These are phyloP conservation scores for Atta colombica DNA, from an alignment of 1,140 invertebrate species.

Conservation along the genomic window DNA sequence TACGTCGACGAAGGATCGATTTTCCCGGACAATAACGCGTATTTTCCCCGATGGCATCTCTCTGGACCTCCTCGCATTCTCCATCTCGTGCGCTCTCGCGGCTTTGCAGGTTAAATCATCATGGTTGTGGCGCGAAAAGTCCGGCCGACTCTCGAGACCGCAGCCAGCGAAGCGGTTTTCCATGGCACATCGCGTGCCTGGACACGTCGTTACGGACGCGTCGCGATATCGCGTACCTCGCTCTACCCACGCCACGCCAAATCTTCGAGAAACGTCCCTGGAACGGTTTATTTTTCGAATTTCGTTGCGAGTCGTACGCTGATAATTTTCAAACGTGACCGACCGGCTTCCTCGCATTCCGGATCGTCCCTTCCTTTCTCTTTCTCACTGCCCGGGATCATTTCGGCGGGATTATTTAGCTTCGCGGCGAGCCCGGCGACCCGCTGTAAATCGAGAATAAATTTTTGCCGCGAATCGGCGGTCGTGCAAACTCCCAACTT, in stretches of 20 bases:
- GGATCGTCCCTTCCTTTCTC: no score
- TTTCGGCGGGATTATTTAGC: conserved; percentile 14
- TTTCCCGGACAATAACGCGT: not conserved
- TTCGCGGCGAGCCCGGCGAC: not conserved
- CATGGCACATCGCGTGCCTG: no score
- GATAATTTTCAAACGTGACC: conserved; percentile 31
- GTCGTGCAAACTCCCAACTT: not conserved
- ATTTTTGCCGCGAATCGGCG: conserved; percentile 30
- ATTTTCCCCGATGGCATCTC: not conserved
- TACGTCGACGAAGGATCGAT: not conserved
- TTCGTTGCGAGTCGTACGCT: not conserved
- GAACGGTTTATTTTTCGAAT: conserved; percentile 65
- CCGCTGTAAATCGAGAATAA: conserved; percentile 19
- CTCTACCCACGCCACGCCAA: not conserved
- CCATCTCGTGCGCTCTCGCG: not conserved
- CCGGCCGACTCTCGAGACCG: not conserved
- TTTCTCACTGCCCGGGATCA: not conserved
- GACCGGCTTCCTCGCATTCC: not conserved
- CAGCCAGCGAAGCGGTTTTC: not conserved
- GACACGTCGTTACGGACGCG: not conserved
- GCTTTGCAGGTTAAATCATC: conserved; percentile 78
- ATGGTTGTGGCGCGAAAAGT: conserved; percentile 82
- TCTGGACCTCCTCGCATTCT: not conserved
- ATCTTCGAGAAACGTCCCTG: not conserved
- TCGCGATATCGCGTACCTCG: not conserved